A percentile compares a stretch with the other conserved stretches of the same genome.
Evolutionary conservation across 2,888 invertebrate species (phyloP).

Genomic region (Serripes groenlandicus): DNA sequence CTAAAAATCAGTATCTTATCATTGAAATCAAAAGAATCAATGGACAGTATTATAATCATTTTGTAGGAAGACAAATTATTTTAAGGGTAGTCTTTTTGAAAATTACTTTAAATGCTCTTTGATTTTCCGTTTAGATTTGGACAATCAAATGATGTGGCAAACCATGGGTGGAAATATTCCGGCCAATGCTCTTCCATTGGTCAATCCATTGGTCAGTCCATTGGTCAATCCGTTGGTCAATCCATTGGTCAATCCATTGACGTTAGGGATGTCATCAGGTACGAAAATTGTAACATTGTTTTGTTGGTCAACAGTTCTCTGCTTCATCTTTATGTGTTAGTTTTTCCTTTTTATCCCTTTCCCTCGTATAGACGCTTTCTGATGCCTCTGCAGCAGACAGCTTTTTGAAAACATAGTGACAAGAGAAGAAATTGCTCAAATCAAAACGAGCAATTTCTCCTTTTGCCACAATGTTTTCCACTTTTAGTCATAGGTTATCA

Average conservation of each 20-base stretch:
- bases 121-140: constrained; percentile 47
- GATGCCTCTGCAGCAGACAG: too few species aligned
- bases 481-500: too few species aligned
- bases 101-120: constrained; percentile 10
- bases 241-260: constrained; percentile 63
- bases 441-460: too few species aligned
- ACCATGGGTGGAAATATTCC: constrained; percentile 52
- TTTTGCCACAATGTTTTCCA: too few species aligned
- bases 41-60: too few species aligned
- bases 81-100: not conserved
- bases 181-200: constrained; percentile 59
- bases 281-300: constrained; percentile 17
- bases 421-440: too few species aligned
- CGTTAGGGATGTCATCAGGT: constrained; percentile 40
- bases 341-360: constrained; percentile 11
- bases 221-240: too few species aligned
- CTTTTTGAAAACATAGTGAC: too few species aligned
- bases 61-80: too few species aligned
- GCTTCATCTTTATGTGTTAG: constrained; percentile 20
- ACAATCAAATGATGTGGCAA: constrained; percentile 54
- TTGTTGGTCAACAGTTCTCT: not conserved
- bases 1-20: too few species aligned
- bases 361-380: too few species aligned
- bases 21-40: too few species aligned
- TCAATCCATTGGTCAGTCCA: constrained; percentile 51